These are phyloP conservation scores for Gadus macrocephalus DNA, from an alignment of 2,113 vertebrate genomes.

Conservation along the genomic window DNA sequence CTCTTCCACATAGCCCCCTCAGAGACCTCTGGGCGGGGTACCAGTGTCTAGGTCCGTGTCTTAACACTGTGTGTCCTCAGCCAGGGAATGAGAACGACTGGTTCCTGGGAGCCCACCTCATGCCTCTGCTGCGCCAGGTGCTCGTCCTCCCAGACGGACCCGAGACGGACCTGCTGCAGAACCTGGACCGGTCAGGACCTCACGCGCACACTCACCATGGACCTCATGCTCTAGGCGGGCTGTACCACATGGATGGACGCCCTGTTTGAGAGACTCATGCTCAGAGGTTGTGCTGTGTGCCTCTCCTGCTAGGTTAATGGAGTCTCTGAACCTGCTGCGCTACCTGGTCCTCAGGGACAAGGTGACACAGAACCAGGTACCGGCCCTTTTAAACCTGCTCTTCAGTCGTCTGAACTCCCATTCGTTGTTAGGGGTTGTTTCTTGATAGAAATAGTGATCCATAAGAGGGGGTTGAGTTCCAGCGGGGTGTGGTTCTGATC, in stretches of 20 bases:
- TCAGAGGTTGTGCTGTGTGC: not conserved
- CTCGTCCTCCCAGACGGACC: slow-evolving; percentile 86
- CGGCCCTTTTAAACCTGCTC: not conserved
- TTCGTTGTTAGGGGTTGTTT: too few relatives aligned
- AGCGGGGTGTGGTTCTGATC: not conserved
- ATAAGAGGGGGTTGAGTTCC: too few relatives aligned
- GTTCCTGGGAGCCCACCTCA: slow-evolving; percentile 84
- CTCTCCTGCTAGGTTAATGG: slow-evolving; percentile 82
- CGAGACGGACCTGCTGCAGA: slow-evolving; percentile 92
- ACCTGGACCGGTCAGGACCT: slow-evolving; percentile 83
- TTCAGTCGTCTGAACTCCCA: not conserved
- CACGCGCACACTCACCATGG: not conserved
- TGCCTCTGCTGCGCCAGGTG: slow-evolving; percentile 82
- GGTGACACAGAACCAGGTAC: slow-evolving; percentile 84
- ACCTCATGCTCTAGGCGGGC: too few relatives aligned
- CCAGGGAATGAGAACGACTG: slow-evolving; percentile 69
- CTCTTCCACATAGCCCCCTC: too few relatives aligned
- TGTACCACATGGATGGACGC: not conserved
- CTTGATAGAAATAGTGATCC: too few relatives aligned
- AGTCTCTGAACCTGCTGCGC: slow-evolving; percentile 89
- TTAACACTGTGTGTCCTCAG: slow-evolving; percentile 49
- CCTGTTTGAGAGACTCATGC: not conserved
- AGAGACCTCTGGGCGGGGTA: too few relatives aligned
- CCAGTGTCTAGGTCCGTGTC: not conserved
- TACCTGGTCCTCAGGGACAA: slow-evolving; percentile 92